These are phyloP conservation scores for Alexandromys fortis DNA, from an alignment of 2,113 vertebrate genomes.

Conservation along the genomic window DNA sequence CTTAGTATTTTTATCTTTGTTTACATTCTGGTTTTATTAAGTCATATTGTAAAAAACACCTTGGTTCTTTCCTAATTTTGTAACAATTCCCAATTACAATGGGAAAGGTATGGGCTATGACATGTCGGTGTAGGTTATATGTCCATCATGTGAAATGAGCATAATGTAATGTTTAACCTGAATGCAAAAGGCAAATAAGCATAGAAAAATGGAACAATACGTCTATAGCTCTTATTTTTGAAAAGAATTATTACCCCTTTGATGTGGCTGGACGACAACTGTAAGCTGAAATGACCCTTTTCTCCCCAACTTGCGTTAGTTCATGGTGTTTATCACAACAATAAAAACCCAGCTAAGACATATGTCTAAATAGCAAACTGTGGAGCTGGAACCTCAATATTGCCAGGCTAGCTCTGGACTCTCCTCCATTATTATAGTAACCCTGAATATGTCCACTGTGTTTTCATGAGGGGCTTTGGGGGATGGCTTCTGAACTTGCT, in stretches of 20 bases:
- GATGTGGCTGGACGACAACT: background rate
- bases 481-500: conserved; percentile 6
- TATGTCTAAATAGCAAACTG: background rate
- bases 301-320: background rate
- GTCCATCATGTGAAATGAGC: background rate
- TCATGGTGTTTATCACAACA: background rate
- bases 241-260: background rate
- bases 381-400: background rate
- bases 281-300: background rate
- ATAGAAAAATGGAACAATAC: background rate
- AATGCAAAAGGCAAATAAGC: background rate
- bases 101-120: background rate
- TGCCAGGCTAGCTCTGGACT: background rate
- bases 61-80: background rate
- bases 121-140: background rate
- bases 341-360: background rate
- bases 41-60: background rate
- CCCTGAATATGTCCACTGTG: background rate
- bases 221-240: background rate
- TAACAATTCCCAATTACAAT: background rate
- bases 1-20: background rate
- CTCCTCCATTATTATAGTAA: background rate
- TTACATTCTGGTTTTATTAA: conserved; percentile 1
- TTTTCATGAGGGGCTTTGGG: background rate
- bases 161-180: background rate